Percentiles rank a stretch among this genome's conserved stretches.
Conservation (phyloP, 2,888 invertebrate species). For the Girardia tigrina region DNA sequence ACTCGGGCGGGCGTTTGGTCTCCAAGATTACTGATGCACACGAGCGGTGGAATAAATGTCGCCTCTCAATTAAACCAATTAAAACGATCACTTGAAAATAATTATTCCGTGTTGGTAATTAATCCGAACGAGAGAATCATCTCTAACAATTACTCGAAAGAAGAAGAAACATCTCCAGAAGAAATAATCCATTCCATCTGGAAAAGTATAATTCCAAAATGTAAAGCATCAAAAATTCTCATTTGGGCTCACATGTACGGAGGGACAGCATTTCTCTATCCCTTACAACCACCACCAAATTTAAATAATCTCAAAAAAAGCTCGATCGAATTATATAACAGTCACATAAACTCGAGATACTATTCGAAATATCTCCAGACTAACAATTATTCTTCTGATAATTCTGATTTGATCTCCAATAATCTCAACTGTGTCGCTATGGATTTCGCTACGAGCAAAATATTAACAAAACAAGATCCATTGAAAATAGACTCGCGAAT, state of each 20-base stretch:
- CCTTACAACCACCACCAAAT: neutral
- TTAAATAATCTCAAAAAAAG: neutral
- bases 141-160: neutral
- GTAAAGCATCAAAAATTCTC: neutral
- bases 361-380: neutral
- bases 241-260: slow-evolving; percentile 21
- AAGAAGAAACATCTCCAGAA: neutral
- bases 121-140: neutral
- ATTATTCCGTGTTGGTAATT: neutral
- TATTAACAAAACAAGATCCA: neutral
- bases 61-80: neutral
- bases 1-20: neutral
- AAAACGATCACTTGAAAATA: neutral
- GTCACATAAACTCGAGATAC: neutral
- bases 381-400: neutral
- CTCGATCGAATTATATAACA: neutral
- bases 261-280: neutral
- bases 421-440: neutral
- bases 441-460: neutral
- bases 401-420: neutral
- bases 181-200: slow-evolving; percentile 7
- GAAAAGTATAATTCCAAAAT: neutral
- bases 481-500: neutral
- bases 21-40: neutral
- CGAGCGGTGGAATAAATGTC: neutral